Evolutionary conservation across 2,797 vertebrate genomes (phyloP).

Genomic region (Pangasius krempfi): DNA sequence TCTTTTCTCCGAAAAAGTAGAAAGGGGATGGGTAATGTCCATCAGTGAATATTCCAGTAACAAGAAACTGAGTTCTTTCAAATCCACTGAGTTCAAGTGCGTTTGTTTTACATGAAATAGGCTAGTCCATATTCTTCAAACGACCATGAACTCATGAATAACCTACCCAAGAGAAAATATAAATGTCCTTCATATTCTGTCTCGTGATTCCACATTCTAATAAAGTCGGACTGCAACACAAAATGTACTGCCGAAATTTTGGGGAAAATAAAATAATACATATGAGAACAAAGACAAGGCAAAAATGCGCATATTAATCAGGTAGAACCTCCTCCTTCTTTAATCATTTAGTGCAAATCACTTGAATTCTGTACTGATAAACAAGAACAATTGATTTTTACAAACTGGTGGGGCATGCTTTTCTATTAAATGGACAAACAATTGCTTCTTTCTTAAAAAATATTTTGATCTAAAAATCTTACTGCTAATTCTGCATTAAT

Average conservation of each 20-base stretch:
- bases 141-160: slow-evolving; percentile 10
- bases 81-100: slow-evolving; percentile 7
- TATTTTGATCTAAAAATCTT: neutral
- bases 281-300: neutral
- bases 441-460: neutral
- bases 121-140: neutral
- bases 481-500: neutral
- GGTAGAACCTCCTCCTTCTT: neutral
- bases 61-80: slow-evolving; percentile 7
- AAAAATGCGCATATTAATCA: neutral
- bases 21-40: neutral
- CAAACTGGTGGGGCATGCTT: neutral
- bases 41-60: slow-evolving; percentile 29
- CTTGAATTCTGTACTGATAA: neutral
- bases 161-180: neutral
- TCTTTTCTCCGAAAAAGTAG: neutral
- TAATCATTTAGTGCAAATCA: neutral
- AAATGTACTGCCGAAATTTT: neutral
- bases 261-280: neutral
- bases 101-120: neutral
- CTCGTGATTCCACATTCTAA: neutral
- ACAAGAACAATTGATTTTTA: neutral
- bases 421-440: neutral
- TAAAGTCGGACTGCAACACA: neutral
- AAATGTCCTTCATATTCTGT: slow-evolving; percentile 18